Conservation (phyloP, 1,140 invertebrate genomes). For the Cecropterus lyciades region DNA sequence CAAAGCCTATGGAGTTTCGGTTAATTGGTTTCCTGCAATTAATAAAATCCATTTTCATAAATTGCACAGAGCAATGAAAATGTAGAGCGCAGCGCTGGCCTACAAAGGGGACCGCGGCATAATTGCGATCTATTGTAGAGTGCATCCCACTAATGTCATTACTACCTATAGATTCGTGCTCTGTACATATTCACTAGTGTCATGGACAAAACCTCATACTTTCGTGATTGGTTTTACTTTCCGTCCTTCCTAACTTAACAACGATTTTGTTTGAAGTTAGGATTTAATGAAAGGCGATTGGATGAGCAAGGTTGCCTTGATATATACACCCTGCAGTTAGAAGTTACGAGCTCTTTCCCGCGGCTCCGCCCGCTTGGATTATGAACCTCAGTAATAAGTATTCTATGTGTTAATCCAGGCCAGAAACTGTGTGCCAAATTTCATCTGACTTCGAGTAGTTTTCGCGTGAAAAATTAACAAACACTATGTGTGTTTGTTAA, state of each 20-base stretch:
- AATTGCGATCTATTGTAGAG: constrained; percentile 24
- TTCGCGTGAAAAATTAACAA: too few species aligned
- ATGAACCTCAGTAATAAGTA: too few species aligned
- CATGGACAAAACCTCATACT: neutral
- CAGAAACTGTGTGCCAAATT: too few species aligned
- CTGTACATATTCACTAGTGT: neutral
- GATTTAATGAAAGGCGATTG: too few species aligned
- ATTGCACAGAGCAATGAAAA: constrained; percentile 31
- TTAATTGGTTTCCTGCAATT: constrained; percentile 31
- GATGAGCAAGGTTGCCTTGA: too few species aligned
- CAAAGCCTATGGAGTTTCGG: constrained; percentile 26
- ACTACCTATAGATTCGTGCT: constrained; percentile 20
- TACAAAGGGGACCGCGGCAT: constrained; percentile 14
- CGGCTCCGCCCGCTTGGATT: too few species aligned
- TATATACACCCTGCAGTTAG: too few species aligned
- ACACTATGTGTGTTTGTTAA: too few species aligned
- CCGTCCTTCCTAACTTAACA: neutral
- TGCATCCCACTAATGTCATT: constrained; percentile 15
- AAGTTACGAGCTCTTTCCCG: too few species aligned
- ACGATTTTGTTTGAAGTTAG: too few species aligned
- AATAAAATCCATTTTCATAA: constrained; percentile 34
- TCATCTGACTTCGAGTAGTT: too few species aligned
- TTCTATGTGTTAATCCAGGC: too few species aligned
- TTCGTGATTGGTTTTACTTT: neutral
- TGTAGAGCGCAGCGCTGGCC: constrained; percentile 24